phyloP scores from a whole-genome alignment of 1,140 invertebrate genomes.

The Rhopalosiphum maidis region DNA sequence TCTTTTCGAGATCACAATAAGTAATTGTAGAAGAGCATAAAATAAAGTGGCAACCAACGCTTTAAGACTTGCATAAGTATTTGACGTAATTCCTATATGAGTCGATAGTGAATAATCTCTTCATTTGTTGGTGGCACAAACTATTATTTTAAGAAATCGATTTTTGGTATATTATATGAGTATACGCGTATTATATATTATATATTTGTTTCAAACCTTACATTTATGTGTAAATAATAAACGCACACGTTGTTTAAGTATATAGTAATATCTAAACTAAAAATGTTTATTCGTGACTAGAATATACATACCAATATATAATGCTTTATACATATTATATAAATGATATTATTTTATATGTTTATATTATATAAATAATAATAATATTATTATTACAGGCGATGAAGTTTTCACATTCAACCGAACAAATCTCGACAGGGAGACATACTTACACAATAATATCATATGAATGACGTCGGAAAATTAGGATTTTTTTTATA shows the following conservation, averaged over 20 bases:
- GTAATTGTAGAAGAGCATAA: not conserved
- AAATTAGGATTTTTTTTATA: not conserved
- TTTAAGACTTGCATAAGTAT: not conserved
- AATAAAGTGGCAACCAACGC: not conserved
- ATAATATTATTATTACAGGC: not conserved
- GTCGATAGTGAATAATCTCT: not conserved
- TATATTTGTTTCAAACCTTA: not conserved
- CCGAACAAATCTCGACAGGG: not conserved
- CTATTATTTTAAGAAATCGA: not conserved
- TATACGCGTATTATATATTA: slow-evolving; percentile 2
- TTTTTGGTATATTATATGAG: slow-evolving; percentile 11
- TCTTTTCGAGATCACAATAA: slow-evolving; percentile 35
- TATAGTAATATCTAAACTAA: not conserved
- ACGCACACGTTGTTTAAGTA: not conserved
- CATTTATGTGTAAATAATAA: not conserved
- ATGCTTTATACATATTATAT: not conserved
- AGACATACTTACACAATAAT: not conserved
- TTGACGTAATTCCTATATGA: not conserved
- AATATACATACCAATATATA: not conserved
- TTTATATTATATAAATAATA: not conserved
- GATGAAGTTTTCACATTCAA: not conserved
- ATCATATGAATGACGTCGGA: not conserved
- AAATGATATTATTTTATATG: not conserved
- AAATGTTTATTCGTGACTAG: slow-evolving; percentile 36
- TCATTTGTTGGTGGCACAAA: not conserved